These are phyloP conservation scores for Shinisaurus crocodilurus DNA, from an alignment of 2,113 vertebrate species.

Conservation along the genomic window DNA sequence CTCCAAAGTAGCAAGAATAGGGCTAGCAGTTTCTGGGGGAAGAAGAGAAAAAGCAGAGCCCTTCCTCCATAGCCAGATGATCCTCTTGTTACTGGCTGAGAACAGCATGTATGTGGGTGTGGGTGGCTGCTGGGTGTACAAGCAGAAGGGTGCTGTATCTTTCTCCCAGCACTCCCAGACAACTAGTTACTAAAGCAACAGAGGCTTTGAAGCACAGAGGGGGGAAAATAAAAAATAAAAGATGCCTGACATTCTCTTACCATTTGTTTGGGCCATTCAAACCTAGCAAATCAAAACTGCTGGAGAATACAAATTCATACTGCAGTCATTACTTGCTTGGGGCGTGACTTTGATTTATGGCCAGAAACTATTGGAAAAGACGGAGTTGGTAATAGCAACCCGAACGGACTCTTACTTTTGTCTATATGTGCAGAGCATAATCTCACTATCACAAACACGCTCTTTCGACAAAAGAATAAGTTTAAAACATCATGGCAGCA, in stretches of 20 bases:
- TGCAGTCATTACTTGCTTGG: neutral
- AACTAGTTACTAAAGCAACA: neutral
- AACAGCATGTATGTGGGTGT: neutral
- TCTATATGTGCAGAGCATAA: too few relatives aligned
- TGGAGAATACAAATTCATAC: slow-evolving; percentile 7
- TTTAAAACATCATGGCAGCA: too few relatives aligned
- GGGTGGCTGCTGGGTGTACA: neutral
- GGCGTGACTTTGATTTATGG: too few relatives aligned
- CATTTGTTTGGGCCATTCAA: neutral
- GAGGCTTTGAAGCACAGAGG: neutral
- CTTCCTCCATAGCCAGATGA: neutral
- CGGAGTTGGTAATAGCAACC: too few relatives aligned
- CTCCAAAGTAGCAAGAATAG: neutral
- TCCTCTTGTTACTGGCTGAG: neutral
- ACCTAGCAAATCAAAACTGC: neutral
- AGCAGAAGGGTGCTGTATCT: neutral
- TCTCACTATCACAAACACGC: too few relatives aligned
- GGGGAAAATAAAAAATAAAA: neutral
- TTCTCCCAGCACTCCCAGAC: neutral
- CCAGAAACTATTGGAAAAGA: too few relatives aligned
- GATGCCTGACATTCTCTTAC: neutral
- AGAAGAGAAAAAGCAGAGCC: neutral
- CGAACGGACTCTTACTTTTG: too few relatives aligned
- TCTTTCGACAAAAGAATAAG: too few relatives aligned
- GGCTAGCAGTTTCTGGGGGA: neutral